Conservation (phyloP, 2,797 vertebrate genomes). For the Thaleichthys pacificus region DNA sequence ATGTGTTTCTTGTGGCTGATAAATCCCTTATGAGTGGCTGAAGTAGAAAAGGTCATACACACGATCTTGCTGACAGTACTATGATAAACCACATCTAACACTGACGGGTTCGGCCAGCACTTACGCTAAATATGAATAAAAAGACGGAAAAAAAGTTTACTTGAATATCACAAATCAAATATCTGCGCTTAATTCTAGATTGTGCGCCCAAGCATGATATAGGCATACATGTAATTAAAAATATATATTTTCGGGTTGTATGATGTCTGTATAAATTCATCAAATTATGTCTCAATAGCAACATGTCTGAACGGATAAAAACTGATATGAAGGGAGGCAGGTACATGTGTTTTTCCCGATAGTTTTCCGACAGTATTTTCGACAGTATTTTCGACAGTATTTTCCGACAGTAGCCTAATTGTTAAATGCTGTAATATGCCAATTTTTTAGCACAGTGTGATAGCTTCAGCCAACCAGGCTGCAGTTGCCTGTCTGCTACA, state of each 20-base stretch:
- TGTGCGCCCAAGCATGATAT: no score
- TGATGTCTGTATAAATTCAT: no score
- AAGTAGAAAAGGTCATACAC: not conserved
- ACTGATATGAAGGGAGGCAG: no score
- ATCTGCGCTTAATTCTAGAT: not conserved
- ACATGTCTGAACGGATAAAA: no score
- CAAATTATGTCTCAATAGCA: no score
- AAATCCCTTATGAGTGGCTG: not conserved
- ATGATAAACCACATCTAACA: not conserved
- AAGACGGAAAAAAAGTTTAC: not conserved
- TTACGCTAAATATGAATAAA: not conserved
- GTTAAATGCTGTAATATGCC: not conserved
- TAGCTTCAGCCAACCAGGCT: not conserved
- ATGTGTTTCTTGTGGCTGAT: not conserved
- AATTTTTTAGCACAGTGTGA: not conserved
- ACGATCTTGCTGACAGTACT: not conserved
- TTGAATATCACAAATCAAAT: not conserved
- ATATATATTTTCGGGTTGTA: no score
- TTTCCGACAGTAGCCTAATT: no score
- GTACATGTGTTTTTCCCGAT: not conserved
- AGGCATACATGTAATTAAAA: no score
- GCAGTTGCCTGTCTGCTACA: constrained; percentile 6
- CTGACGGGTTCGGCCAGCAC: not conserved
- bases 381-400: no score
- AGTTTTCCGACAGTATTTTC: not conserved